Conservation (phyloP, 2,797 vertebrate genomes). For the Adelosebastes latens region DNA sequence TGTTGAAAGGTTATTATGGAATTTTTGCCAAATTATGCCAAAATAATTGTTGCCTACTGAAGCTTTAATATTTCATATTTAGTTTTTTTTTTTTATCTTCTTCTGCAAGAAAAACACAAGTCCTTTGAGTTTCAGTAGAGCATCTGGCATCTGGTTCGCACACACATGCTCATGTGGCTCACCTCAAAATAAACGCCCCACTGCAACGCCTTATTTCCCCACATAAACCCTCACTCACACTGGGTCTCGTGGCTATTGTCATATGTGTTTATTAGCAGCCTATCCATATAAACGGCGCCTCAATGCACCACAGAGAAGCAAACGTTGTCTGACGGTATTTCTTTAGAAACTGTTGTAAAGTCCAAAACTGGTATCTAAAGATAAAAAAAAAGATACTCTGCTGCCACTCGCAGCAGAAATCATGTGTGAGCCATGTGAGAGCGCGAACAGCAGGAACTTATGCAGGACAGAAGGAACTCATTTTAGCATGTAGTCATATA, state of each 20-base stretch:
- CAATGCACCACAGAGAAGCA: background rate
- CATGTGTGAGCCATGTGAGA: slow-evolving; percentile 59
- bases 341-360: background rate
- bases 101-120: background rate
- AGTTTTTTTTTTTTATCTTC: background rate
- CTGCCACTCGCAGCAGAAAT: background rate
- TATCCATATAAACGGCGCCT: background rate
- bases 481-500: background rate
- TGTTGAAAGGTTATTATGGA: too few species aligned
- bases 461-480: background rate
- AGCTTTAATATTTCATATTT: too few species aligned
- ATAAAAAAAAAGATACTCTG: background rate
- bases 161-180: slow-evolving; percentile 32
- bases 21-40: too few species aligned
- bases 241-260: slow-evolving; percentile 3
- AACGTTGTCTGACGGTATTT: slow-evolving; percentile 4
- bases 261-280: slow-evolving; percentile 21
- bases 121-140: background rate
- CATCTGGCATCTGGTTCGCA: slow-evolving; percentile 46
- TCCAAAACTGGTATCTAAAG: background rate
- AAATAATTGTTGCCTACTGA: too few species aligned
- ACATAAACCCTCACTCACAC: slow-evolving; percentile 3
- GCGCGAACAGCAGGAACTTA: background rate
- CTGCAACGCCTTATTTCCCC: slow-evolving; percentile 23
- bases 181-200: slow-evolving; percentile 20